phyloP scores from a whole-genome alignment of 2,888 invertebrate species.

The Chloroclysta siterata region DNA sequence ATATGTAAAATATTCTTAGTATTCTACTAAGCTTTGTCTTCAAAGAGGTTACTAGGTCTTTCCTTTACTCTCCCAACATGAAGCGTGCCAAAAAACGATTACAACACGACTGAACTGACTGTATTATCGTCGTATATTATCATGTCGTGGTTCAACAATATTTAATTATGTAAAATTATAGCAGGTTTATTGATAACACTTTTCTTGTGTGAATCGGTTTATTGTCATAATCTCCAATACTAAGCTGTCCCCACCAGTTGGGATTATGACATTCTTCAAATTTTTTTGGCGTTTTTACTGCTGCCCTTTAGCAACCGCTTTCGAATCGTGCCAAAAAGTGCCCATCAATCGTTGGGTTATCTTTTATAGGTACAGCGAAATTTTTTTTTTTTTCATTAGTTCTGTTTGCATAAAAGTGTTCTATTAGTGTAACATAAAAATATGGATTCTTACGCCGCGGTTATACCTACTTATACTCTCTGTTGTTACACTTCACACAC shows the following conservation, averaged over 20 bases:
- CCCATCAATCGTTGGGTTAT: constrained; percentile 20
- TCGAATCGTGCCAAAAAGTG: constrained; percentile 21
- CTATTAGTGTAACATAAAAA: too few relatives aligned
- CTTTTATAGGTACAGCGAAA: too few relatives aligned
- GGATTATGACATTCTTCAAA: too few relatives aligned
- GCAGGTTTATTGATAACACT: too few relatives aligned
- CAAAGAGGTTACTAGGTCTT: constrained; percentile 17
- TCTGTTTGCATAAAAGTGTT: background rate
- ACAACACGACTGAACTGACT: too few relatives aligned
- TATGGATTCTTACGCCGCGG: background rate
- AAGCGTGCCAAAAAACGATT: background rate
- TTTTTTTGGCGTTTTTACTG: too few relatives aligned
- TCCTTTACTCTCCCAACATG: background rate
- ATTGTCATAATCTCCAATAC: too few relatives aligned
- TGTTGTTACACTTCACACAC: constrained; percentile 8
- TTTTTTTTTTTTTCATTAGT: constrained; percentile 5
- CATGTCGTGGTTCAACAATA: too few relatives aligned
- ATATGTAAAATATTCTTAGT: constrained; percentile 22
- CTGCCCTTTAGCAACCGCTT: constrained; percentile 12
- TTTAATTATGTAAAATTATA: too few relatives aligned
- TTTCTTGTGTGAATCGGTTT: too few relatives aligned
- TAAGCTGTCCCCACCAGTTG: too few relatives aligned
- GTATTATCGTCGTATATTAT: too few relatives aligned
- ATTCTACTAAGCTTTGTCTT: constrained; percentile 19
- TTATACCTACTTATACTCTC: background rate